Percentiles rank a stretch among this genome's conserved stretches.
Evolutionary conservation across 2,888 invertebrate species (phyloP).

Genomic region (Siphlonurus alternatus): DNA sequence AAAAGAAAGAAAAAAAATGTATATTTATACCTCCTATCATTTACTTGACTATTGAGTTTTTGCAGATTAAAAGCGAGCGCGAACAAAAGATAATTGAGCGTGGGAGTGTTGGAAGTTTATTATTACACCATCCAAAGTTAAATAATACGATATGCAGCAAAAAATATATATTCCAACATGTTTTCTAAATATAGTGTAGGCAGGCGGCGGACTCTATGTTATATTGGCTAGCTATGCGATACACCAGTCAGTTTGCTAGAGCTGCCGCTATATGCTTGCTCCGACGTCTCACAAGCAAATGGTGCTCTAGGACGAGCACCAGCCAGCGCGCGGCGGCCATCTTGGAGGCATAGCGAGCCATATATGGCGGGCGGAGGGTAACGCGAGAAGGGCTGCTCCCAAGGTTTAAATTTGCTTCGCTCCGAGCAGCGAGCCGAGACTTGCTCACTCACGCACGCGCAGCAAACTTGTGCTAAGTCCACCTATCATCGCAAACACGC

Average conservation of each 20-base stretch:
- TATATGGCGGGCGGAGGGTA: background rate
- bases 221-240: background rate
- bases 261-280: background rate
- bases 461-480: background rate
- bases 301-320: background rate
- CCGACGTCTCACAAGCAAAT: background rate
- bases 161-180: background rate
- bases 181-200: background rate
- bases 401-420: background rate
- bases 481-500: background rate
- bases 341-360: background rate
- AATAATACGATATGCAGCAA: background rate
- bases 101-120: background rate
- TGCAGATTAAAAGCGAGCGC: background rate
- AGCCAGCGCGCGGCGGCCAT: background rate
- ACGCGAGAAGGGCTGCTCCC: constrained; percentile 2
- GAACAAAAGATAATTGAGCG: background rate
- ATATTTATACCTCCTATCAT: too few species aligned
- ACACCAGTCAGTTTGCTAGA: background rate
- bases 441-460: background rate
- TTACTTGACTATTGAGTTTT: background rate
- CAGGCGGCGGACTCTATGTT: background rate
- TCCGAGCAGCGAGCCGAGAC: background rate
- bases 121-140: background rate
- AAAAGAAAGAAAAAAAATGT: too few species aligned